Evolutionary conservation across 2,113 vertebrate genomes (phyloP), one percentile per base, ranked within the genome.

Genomic region (Leptodactylus fuscus): DNA sequence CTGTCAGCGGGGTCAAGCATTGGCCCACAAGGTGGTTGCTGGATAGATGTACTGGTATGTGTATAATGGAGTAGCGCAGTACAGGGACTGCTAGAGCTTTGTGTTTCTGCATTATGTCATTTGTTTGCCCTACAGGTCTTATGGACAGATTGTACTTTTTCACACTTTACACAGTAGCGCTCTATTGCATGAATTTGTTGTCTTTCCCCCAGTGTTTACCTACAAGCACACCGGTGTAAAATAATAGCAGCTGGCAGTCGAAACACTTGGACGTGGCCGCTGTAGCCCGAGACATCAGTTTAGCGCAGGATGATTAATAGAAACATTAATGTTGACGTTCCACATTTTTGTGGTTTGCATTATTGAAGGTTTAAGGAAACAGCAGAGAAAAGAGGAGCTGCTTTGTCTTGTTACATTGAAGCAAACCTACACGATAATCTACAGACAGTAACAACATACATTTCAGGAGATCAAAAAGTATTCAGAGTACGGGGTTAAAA

Each of bases 281-380:
- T 69, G 8, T 38, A 69, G 16, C 34, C 65, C 1, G 11, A 38
- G 15, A 69, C 29, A 22, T 69, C 34, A 22, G 65, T 38, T 22
- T 18, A 9, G 34, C 18, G 5, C 18, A 36, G 65, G 1, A 15
- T 38, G 3, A 69, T 20, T 69, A 81, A 67, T 69, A 69, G 34
- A 18, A 81, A 41, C 78, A 16, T 58, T 67, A 41, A 29, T 34
- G 44, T 29, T 67, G 41, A 69, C 29, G 27, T 81, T 81, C 18
- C 13, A 49, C 80, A 81, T 69, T 81, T 44, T 69, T 81, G 80
- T 81, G 80, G 60, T 49, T 81, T 69, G 27, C 24, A 32, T 81
- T 81, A 46, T 13, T 67, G 32, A 49, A 69, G 27, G 44, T 69
- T 81, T 49, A 46, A 51, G 44, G 29, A 65, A 34, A 81, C 60